A percentile compares a stretch with the other conserved stretches of the same genome.
phyloP scores from a whole-genome alignment of 2,113 vertebrate genomes.

The Bos taurus region ARS-UCD2.0 NC_037332.1:85054501-85055000 shows the following conservation, averaged over 20 bases:
- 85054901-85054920: not conserved
- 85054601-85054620: not conserved
- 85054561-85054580: not conserved
- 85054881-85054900: not conserved
- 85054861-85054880: rapidly evolving
- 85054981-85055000: not conserved
- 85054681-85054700: not conserved
- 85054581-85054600: not conserved
- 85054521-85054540: not conserved
- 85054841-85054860: not conserved
- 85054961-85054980: not conserved
- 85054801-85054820: not conserved
- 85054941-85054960: not conserved
- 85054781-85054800: not conserved
- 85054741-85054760: not conserved
- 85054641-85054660: not conserved
- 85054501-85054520: not conserved
- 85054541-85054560: not conserved
- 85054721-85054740: not conserved
- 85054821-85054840: not conserved
- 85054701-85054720: not conserved
- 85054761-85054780: not conserved
- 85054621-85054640: not conserved
- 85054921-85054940: not conserved
- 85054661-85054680: not conserved